Percentiles rank a stretch among this genome's conserved stretches.
These are phyloP conservation scores for Pandemis cinnamomeana DNA, from an alignment of 2,888 invertebrate species.

Conservation along the genomic window DNA sequence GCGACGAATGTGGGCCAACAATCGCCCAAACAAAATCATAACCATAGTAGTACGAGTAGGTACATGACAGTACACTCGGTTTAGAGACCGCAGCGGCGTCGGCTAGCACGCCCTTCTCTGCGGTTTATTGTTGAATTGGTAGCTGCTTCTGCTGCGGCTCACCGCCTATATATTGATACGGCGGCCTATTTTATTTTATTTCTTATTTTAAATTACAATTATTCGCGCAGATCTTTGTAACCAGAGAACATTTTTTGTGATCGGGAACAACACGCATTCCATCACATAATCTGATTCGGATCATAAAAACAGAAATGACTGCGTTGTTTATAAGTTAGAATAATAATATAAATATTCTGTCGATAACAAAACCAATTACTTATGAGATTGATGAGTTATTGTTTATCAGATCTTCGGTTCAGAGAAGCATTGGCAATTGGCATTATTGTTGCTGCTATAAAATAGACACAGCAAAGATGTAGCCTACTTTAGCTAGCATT, in stretches of 20 bases:
- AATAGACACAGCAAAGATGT: background rate
- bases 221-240: background rate
- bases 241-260: background rate
- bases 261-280: background rate
- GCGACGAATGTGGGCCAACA: slow-evolving; percentile 58
- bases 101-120: slow-evolving; percentile 39
- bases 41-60: slow-evolving; percentile 45
- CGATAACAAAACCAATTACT: slow-evolving; percentile 15
- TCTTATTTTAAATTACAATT: background rate
- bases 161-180: slow-evolving; percentile 6
- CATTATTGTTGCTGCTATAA: background rate
- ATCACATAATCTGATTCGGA: slow-evolving; percentile 6
- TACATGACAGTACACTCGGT: slow-evolving; percentile 35
- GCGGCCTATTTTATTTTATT: background rate
- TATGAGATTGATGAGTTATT: slow-evolving; percentile 25
- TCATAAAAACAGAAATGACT: background rate
- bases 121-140: slow-evolving; percentile 26
- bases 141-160: slow-evolving; percentile 15
- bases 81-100: slow-evolving; percentile 27
- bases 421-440: slow-evolving; percentile 18
- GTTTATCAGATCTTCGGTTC: slow-evolving; percentile 34
- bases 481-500: slow-evolving; percentile 2
- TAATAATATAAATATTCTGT: background rate
- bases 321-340: background rate
- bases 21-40: slow-evolving; percentile 60